Evolutionary conservation across 2,113 vertebrate genomes (phyloP), one percentile per base, ranked within the genome.

Genomic region (Otolemur garnettii): DNA sequence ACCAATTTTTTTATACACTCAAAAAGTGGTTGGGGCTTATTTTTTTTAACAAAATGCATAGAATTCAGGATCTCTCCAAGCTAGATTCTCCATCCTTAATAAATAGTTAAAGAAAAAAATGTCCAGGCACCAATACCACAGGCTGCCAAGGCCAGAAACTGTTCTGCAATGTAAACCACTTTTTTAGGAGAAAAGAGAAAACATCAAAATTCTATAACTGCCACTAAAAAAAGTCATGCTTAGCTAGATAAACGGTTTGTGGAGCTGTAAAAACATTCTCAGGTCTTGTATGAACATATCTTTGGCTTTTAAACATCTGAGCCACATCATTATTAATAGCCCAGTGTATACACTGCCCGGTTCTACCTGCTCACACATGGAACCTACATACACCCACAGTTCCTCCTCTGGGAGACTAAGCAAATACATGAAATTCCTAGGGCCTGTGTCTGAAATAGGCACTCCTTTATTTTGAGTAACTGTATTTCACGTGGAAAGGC

Each of bases 141-240:
- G 69, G 55, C 50, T 90, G 33, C 69, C 45, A 91, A 91, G 45
- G 50, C 81, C 77, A 85, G 62, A 95, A 84, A 96, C 88, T 74
- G n/a, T 85, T 96, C 94, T 86, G 88, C 82, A 93, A 91, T 96
- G 93, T 83, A 95, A 95, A 94, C 93, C 72, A 78, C 90, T 74
- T 80, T 96, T 88, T 93, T 92, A 91, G 78, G 60, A 92, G 22
- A 96, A 95, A 94, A 95, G 84, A 90, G n/a, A 97, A 97, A 93
- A 78, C 38, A 97, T 88, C 72, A 93, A 90, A 93, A 93, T 96
- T 93, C 94, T 91, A 94, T 90, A 90, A 55, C 68, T 91, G 95
- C 85, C 82, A 42, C 68, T 94, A 45, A 87, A 64, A 74, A 81
- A 93, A 74, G 57, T 88, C 96, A 87, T 79, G 80, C 87, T 35